Percentiles rank a stretch among this genome's conserved stretches.
phyloP scores from a whole-genome alignment of 2,888 invertebrate species.

The Eumacrocentrus americanus region DNA sequence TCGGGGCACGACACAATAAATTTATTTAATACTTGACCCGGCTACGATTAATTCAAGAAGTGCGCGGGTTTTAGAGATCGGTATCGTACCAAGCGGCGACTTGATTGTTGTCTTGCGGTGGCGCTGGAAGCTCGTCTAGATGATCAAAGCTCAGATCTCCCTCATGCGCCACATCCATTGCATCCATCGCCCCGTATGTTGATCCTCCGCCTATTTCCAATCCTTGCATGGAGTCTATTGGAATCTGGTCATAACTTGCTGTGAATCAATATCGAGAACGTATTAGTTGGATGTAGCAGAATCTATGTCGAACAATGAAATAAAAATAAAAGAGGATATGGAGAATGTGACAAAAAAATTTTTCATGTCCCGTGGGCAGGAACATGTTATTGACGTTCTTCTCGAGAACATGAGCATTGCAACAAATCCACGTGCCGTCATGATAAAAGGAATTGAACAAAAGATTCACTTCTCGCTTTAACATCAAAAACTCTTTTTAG shows the following conservation, averaged over 20 bases:
- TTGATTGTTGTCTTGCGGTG: constrained; percentile 88
- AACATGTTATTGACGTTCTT: neutral
- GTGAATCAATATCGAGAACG: constrained; percentile 5
- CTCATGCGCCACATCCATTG: constrained; percentile 82
- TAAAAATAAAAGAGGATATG: neutral
- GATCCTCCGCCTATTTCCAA: constrained; percentile 85
- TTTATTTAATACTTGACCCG: constrained; percentile 20
- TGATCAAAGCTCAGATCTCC: constrained; percentile 80
- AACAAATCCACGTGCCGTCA: neutral
- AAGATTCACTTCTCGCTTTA: neutral
- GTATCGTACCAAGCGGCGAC: constrained; percentile 98
- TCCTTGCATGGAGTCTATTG: constrained; percentile 96
- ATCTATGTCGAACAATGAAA: neutral
- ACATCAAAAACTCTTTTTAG: constrained; percentile 6
- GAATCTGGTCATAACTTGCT: constrained; percentile 95
- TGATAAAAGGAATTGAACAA: neutral
- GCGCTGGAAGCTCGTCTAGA: constrained; percentile 77
- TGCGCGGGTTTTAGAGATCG: constrained; percentile 72
- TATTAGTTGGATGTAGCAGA: neutral
- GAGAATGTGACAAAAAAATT: too few species aligned
- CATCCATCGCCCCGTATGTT: constrained; percentile 82
- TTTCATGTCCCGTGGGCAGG: neutral
- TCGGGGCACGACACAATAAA: neutral
- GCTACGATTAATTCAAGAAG: constrained; percentile 7
- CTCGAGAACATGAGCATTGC: neutral